These are phyloP conservation scores for Cettia cetti DNA, from an alignment of 2,113 vertebrate genomes.

Conservation along the genomic window DNA sequence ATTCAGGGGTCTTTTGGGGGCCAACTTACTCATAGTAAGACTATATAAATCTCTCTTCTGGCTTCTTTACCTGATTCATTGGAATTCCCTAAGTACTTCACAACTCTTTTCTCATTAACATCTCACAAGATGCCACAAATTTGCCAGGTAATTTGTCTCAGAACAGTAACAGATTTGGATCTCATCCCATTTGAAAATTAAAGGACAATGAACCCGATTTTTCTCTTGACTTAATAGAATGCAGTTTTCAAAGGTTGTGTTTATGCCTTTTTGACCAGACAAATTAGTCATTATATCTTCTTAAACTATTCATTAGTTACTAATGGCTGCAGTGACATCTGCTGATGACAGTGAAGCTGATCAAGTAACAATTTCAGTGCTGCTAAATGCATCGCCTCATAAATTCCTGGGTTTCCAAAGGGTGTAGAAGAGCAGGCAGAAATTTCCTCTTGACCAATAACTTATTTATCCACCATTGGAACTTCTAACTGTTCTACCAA, in stretches of 20 bases:
- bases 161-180: constrained; percentile 63
- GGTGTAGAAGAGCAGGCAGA: background rate
- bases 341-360: constrained; percentile 72
- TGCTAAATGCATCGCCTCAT: constrained; percentile 62
- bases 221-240: constrained; percentile 57
- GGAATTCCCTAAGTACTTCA: background rate
- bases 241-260: constrained; percentile 56
- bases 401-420: background rate
- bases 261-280: constrained; percentile 67
- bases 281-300: constrained; percentile 69
- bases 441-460: background rate
- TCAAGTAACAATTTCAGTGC: constrained; percentile 62
- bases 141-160: constrained; percentile 58
- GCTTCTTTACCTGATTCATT: constrained; percentile 44
- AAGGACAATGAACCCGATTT: constrained; percentile 55
- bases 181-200: constrained; percentile 66
- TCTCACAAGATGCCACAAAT: constrained; percentile 49
- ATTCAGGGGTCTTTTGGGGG: constrained; percentile 43
- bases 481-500: background rate
- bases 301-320: constrained; percentile 74
- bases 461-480: background rate
- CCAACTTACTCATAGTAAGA: constrained; percentile 46
- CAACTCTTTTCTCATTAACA: constrained; percentile 26
- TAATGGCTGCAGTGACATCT: constrained; percentile 74
- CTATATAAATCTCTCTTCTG: constrained; percentile 38